These are phyloP conservation scores for Hystrix brachyura DNA, from an alignment of 2,113 vertebrate species.

Conservation along the genomic window DNA sequence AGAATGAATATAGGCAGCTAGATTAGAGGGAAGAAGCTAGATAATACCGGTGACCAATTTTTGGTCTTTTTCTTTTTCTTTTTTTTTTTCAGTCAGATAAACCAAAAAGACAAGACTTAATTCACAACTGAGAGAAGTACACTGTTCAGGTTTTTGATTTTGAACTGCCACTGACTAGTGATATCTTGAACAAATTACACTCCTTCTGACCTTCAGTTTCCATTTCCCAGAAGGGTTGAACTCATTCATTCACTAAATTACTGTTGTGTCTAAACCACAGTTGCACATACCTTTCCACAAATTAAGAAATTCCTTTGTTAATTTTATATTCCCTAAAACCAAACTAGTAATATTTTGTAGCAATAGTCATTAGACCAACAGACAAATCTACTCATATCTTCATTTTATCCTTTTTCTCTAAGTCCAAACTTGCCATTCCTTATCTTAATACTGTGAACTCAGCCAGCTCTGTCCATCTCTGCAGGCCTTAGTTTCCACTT, in stretches of 20 bases:
- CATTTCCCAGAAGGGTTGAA: not conserved
- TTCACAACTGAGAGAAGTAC: too few species aligned
- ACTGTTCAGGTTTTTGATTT: not conserved
- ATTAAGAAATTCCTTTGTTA: slow-evolving; percentile 9
- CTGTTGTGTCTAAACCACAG: not conserved
- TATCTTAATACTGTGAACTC: not conserved
- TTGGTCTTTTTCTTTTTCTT: too few species aligned
- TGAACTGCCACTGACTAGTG: not conserved
- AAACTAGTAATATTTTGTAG: not conserved
- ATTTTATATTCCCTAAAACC: slow-evolving; percentile 33
- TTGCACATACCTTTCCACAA: not conserved
- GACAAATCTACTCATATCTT: slow-evolving; percentile 34
- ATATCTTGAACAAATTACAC: not conserved
- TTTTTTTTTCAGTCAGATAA: too few species aligned
- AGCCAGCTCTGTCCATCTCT: not conserved
- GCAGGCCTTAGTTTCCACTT: slow-evolving; percentile 10
- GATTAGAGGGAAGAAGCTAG: not conserved
- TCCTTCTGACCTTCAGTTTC: not conserved
- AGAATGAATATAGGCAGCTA: not conserved
- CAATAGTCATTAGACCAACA: not conserved
- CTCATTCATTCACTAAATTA: not conserved
- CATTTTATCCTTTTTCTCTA: not conserved
- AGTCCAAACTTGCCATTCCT: slow-evolving; percentile 36
- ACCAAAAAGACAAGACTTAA: too few species aligned
- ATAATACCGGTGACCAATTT: not conserved